Base-by-base conservation (phyloP, 2,797 vertebrate species). In the Danio aesculapii region DNA sequence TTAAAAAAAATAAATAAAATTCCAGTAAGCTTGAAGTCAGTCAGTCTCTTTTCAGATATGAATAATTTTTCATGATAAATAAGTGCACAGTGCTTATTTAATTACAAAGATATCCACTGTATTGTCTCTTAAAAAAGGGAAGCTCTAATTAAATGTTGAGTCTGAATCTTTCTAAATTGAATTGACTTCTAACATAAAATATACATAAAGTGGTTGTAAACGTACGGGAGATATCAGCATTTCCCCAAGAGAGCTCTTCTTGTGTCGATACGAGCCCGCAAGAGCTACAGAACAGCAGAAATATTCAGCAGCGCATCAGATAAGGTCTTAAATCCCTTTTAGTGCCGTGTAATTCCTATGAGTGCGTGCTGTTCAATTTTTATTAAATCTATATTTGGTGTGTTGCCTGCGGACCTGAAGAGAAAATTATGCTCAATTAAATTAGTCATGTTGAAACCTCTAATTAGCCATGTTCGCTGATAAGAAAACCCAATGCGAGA, bases 311-410 rank as follows among this genome's bases (percentile, higher is more conserved):
- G 57, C 71, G 77, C 57, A 71, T 66, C 73, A 77, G 81, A 83
- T 83, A 83, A 75, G 81, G 78, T 68, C 47, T 47, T 81, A 83
- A 84, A 83, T 86, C 81, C 78, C 30, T 79, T 84, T 86, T 84
- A 84, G 75, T 62, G 81, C 66, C 49, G 62, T 79, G 77, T 75
- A 71, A 81, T 81, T 81, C 79, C 70, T 74, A 19, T 19, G 79
- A 81, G 79, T 66, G 30, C 21, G 62, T 13, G 43, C 50, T 10
- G 70, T 55, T 67, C 70, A 5, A 17, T 79, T 58, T 83, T 81
- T 81, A 78, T 59, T 62, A 71, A 70, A 68, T 67, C 80, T 86
- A 73, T 82, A 79, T 78, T 81, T 81, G 77, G 79, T 68, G 63
- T 55, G 50, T 73, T 81, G 84, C 86, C 81, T 17, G 52, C 59